phyloP scores from a whole-genome alignment of 2,113 vertebrate genomes.

The Platysternon megacephalum region DNA sequence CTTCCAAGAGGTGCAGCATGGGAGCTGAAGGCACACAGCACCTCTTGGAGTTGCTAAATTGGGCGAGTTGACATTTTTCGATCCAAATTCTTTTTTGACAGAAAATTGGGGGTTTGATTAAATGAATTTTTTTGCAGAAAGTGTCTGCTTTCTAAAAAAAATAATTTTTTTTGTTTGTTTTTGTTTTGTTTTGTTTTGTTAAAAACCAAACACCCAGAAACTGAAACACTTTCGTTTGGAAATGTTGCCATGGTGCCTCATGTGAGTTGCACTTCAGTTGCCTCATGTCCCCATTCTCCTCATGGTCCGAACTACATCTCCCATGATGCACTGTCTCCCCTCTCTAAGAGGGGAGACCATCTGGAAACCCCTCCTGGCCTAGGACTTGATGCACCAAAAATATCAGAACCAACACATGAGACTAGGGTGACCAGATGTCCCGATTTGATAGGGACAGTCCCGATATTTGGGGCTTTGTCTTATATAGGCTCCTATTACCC shows the following conservation, averaged over 20 bases:
- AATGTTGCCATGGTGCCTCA: rapidly evolving
- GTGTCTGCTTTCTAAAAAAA: rapidly evolving
- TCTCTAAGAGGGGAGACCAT: not conserved
- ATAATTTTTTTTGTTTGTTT: no score
- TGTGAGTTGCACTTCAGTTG: rapidly evolving
- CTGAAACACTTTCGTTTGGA: rapidly evolving
- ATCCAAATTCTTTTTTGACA: not conserved
- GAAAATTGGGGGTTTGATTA: rapidly evolving
- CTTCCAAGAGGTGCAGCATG: not conserved
- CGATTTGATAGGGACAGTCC: no score
- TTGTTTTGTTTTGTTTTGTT: no score
- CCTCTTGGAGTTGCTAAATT: not conserved
- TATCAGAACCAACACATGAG: not conserved
- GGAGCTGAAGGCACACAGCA: not conserved
- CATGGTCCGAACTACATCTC: not conserved
- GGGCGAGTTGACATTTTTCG: not conserved
- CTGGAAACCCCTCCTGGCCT: not conserved
- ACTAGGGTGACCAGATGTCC: no score
- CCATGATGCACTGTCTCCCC: not conserved
- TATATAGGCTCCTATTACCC: no score
- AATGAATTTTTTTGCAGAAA: rapidly evolving
- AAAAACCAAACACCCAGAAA: not conserved
- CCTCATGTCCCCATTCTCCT: not conserved
- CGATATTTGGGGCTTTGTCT: no score
- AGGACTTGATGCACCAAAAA: not conserved